Conservation (phyloP, 2,797 vertebrate species). For the Pseudocheirus occidentalis region DNA sequence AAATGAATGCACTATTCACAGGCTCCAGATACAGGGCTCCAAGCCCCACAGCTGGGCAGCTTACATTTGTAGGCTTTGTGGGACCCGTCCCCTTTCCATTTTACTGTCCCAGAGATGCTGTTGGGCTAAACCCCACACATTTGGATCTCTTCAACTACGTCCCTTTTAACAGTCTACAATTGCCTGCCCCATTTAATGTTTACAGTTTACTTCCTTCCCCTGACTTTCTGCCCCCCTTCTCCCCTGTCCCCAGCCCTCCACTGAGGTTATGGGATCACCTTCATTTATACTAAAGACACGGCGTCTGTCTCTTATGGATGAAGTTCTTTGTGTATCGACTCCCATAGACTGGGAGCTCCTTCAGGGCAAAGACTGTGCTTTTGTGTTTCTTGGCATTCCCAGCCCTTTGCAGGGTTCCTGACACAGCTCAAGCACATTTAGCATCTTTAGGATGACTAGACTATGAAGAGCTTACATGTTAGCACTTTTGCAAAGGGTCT, state of each 20-base stretch:
- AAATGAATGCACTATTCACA: constrained; percentile 14
- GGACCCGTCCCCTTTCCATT: not conserved
- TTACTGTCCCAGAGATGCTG: constrained; percentile 2
- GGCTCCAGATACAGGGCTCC: not conserved
- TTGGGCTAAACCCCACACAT: not conserved
- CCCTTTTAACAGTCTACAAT: not conserved
- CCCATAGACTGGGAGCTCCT: too few species aligned
- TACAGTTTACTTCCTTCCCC: not conserved
- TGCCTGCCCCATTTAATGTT: not conserved
- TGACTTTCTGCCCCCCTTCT: not conserved
- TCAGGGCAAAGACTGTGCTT: too few species aligned
- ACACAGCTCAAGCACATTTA: too few species aligned
- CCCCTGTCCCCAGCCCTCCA: not conserved
- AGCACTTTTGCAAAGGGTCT: too few species aligned
- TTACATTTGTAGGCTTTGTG: not conserved
- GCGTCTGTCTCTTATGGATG: too few species aligned
- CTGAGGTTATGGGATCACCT: too few species aligned
- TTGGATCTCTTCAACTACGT: not conserved
- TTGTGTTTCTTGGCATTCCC: too few species aligned
- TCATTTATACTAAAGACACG: too few species aligned
- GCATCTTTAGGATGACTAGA: too few species aligned
- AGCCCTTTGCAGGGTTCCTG: too few species aligned
- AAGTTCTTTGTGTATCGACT: too few species aligned
- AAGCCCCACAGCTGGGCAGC: not conserved
- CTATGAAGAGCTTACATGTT: too few species aligned